phyloP scores from a whole-genome alignment of 2,888 invertebrate genomes.

The Machimus atricapillus region DNA sequence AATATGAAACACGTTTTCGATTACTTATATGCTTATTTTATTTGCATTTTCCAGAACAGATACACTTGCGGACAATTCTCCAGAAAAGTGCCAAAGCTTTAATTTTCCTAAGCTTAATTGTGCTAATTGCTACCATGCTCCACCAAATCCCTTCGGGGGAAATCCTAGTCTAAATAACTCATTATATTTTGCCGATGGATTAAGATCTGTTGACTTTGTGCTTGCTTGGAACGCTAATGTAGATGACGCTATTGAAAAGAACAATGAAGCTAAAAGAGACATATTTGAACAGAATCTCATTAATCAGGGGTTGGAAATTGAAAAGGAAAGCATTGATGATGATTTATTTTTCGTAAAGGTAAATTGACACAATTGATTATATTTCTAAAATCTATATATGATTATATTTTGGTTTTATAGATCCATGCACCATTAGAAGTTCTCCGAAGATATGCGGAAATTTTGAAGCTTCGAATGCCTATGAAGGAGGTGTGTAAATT shows the following conservation, averaged over 20 bases:
- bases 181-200: constrained; percentile 74
- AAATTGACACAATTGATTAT: constrained; percentile 16
- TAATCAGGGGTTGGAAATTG: constrained; percentile 77
- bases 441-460: constrained; percentile 86
- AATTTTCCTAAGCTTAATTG: constrained; percentile 2
- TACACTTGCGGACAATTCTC: constrained; percentile 9
- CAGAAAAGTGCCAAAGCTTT: constrained; percentile 35
- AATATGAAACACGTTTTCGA: not conserved
- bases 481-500: constrained; percentile 81
- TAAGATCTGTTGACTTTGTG: constrained; percentile 78
- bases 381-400: not conserved
- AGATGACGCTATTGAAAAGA: constrained; percentile 60
- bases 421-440: constrained; percentile 87
- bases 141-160: constrained; percentile 45
- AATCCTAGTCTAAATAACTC: constrained; percentile 57
- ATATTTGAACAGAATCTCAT: constrained; percentile 76
- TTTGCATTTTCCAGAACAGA: constrained; percentile 17
- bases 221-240: constrained; percentile 77
- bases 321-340: constrained; percentile 72
- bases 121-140: constrained; percentile 33
- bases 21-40: not conserved
- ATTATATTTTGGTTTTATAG: constrained; percentile 62
- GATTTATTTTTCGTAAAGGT: constrained; percentile 82
- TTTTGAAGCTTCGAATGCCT: constrained; percentile 90
- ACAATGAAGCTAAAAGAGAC: constrained; percentile 64